A percentile compares a stretch with the other conserved stretches of the same genome.
Conservation (phyloP, 2,113 vertebrate genomes). For the Sturnus vulgaris region DNA sequence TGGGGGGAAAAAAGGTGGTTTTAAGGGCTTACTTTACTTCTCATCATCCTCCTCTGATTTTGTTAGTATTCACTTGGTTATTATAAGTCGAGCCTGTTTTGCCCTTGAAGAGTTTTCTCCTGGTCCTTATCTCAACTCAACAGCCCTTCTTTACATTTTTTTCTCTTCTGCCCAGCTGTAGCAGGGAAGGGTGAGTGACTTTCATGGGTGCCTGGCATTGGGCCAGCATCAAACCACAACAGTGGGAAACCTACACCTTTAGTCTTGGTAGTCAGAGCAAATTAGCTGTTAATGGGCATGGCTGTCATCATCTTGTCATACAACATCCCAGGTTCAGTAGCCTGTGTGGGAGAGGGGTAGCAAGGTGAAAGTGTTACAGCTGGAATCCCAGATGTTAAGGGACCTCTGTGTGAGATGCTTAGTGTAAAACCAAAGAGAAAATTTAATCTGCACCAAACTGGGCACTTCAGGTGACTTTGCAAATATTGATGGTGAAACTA, state of each 20-base stretch:
- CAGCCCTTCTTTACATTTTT: background rate
- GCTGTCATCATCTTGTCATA: background rate
- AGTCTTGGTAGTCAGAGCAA: conserved; percentile 1
- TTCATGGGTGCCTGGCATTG: background rate
- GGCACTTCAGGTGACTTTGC: conserved; percentile 46
- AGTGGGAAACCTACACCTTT: background rate
- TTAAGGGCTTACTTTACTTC: background rate
- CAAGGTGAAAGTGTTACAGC: conserved; percentile 25
- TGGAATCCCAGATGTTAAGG: conserved; percentile 74
- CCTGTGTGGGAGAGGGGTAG: background rate
- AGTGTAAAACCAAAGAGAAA: conserved; percentile 23
- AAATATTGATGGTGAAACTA: background rate
- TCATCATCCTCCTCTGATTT: background rate
- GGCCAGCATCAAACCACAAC: background rate
- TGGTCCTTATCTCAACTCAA: background rate
- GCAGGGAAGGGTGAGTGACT: background rate
- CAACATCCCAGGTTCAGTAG: conserved; percentile 22
- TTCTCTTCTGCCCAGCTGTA: background rate
- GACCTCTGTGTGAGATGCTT: conserved; percentile 32
- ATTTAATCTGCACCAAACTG: background rate
- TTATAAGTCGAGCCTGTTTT: background rate
- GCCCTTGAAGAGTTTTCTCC: background rate
- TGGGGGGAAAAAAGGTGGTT: accelerated
- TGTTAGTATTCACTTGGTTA: background rate
- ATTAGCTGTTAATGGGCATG: background rate